A percentile compares a stretch with the other conserved stretches of the same genome.
phyloP scores from a whole-genome alignment of 1,140 invertebrate species.

The Diorhabda sublineata region DNA sequence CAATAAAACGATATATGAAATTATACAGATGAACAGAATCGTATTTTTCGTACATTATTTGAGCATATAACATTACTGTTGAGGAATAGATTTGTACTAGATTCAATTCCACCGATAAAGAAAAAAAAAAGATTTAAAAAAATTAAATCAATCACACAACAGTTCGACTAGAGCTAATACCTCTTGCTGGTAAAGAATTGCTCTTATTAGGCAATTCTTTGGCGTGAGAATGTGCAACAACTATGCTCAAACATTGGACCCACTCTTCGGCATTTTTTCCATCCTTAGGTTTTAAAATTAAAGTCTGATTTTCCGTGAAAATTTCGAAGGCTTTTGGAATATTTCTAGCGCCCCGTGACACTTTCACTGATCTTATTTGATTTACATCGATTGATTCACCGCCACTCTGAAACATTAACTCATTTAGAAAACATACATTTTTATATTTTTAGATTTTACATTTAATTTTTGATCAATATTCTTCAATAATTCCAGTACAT shows the following conservation, averaged over 20 bases:
- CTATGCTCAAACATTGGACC: constrained; percentile 86
- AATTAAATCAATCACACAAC: constrained; percentile 31
- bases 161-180: constrained; percentile 48
- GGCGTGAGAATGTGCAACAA: constrained; percentile 76
- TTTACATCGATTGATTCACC: constrained; percentile 79
- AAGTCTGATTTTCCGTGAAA: constrained; percentile 86
- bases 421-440: background rate
- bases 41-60: too few relatives aligned
- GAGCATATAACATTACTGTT: too few relatives aligned
- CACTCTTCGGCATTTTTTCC: constrained; percentile 93
- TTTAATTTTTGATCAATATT: background rate
- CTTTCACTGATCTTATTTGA: constrained; percentile 88
- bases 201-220: constrained; percentile 64
- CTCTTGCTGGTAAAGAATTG: constrained; percentile 61
- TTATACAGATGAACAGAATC: too few relatives aligned
- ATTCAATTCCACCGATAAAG: too few relatives aligned
- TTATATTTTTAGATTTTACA: background rate
- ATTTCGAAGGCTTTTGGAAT: constrained; percentile 96
- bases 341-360: constrained; percentile 75
- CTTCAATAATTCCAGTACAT: background rate
- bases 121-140: background rate
- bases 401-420: constrained; percentile 54
- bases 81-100: too few relatives aligned
- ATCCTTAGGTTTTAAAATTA: constrained; percentile 89
- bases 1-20: too few relatives aligned